Evolutionary conservation across 2,888 invertebrate species (phyloP), one percentile per base, ranked within the genome.

Genomic region (Amaurobius ferox): DNA sequence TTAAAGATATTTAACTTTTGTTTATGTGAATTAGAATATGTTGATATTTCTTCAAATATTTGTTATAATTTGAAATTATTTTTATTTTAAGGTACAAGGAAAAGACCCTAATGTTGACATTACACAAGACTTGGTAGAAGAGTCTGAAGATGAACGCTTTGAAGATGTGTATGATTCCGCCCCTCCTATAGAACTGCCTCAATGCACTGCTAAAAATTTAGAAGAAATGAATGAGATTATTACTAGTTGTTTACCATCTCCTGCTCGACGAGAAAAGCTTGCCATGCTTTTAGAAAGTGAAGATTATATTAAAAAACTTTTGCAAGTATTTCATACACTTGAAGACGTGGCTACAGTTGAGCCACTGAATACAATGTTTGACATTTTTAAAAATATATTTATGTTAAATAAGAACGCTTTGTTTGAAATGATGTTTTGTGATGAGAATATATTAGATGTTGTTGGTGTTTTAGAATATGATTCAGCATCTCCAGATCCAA

Each of bases 381-480:
- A 98, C 92, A 99, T 99, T 91, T 98, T 99, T 91, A 98, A 98
- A 93, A 98, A 97, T 92, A 96, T 99, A 92, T 99, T 99, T 93
- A 94, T 99, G 91, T 94, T 99, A 89, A 99, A 99, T 92, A 98
- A 98, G 92, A 98, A 97, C 91, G 96, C 96, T 80, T 93, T 99
- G 72, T 98, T 98, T 92, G 99, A 98, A 92, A 96, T 98, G 89
- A 96, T 99, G 96, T 98, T 99, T 93, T 95, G 96, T 89, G 97
- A 93, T 90, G 91, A 91, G 89, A 89, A 89, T 67, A 89, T 90
- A 64, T 97, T 98, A 92, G 98, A 98, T 93, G 97, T 99, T 76
- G 97, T 99, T 80, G 99, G 99, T 19, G 98, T 99, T 92, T 93
- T 99, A 90, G 99, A 99, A 91, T 98, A 99, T 91, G 99, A 99